These are phyloP conservation scores for Chrysogorgia sp. DNA, from an alignment of 92 coral and sea anemone species.

Conservation along the genomic window DNA sequence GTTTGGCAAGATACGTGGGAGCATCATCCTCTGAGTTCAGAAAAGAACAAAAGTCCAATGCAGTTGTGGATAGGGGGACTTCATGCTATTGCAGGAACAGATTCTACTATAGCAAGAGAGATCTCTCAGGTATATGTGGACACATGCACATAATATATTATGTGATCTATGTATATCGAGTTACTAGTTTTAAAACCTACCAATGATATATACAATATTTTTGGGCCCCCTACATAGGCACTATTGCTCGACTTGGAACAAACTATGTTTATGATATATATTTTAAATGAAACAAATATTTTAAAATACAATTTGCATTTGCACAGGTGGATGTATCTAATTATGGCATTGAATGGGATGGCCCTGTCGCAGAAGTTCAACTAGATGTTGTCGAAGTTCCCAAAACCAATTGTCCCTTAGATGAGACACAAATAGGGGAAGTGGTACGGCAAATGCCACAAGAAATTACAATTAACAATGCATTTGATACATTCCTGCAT, in stretches of 20 bases:
- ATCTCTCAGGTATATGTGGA: neutral
- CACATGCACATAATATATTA: no score
- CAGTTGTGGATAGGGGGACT: slow-evolving; percentile 70
- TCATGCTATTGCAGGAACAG: slow-evolving; percentile 3
- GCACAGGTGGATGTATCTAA: neutral
- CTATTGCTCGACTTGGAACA: no score
- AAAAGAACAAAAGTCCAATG: slow-evolving; percentile 55
- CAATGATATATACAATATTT: no score
- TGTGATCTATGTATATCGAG: no score
- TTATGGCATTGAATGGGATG: slow-evolving; percentile 25
- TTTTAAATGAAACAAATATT: no score
- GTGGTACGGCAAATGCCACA: slow-evolving; percentile 6
- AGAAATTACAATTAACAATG: neutral
- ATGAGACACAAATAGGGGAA: neutral
- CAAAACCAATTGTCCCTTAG: neutral
- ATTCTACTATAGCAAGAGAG: slow-evolving; percentile 12
- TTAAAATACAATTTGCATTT: neutral
- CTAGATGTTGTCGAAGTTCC: slow-evolving; percentile 3
- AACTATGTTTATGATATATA: no score
- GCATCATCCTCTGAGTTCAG: slow-evolving; percentile 56
- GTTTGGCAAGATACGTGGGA: slow-evolving; percentile 61
- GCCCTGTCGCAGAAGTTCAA: slow-evolving; percentile 13
- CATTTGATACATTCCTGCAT: neutral
- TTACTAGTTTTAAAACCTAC: no score
- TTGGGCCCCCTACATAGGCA: no score